Conservation (phyloP, 23 tunicate genomes). For the Trididemnum miniatum region DNA sequence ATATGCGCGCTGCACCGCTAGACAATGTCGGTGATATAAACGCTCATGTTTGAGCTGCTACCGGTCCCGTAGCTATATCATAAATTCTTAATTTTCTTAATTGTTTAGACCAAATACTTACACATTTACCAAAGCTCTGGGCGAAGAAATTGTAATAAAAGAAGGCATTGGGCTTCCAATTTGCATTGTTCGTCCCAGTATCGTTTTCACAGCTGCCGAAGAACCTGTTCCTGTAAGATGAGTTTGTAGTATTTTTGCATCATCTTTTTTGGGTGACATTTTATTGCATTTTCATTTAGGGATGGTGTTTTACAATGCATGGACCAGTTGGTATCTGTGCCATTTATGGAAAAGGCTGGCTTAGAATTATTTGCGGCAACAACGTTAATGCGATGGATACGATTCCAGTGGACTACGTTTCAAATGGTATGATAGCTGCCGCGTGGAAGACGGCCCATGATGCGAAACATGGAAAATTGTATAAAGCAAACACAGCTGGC, state of each 20-base stretch:
- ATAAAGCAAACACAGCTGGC: no score
- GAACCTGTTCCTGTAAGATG: constrained; percentile 87
- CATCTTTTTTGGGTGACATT: no score
- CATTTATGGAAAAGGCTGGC: constrained; percentile 75
- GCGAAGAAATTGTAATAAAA: constrained; percentile 69
- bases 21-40: no score
- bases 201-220: constrained; percentile 52
- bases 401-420: constrained; percentile 79
- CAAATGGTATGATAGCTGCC: constrained; percentile 81
- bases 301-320: constrained; percentile 78
- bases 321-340: constrained; percentile 74
- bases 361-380: constrained; percentile 34
- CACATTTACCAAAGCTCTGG: constrained; percentile 82
- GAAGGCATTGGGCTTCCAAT: constrained; percentile 71
- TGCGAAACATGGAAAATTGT: neutral
- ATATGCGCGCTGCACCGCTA: no score
- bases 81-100: neutral
- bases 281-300: constrained; percentile 48
- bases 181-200: constrained; percentile 78
- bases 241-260: no score
- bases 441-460: constrained; percentile 72
- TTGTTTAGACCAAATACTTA: constrained; percentile 66
- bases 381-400: constrained; percentile 46
- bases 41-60: no score
- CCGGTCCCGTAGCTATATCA: no score